phyloP scores from a whole-genome alignment of 2,888 invertebrate species.

The Drosophila nigricruria region DNA sequence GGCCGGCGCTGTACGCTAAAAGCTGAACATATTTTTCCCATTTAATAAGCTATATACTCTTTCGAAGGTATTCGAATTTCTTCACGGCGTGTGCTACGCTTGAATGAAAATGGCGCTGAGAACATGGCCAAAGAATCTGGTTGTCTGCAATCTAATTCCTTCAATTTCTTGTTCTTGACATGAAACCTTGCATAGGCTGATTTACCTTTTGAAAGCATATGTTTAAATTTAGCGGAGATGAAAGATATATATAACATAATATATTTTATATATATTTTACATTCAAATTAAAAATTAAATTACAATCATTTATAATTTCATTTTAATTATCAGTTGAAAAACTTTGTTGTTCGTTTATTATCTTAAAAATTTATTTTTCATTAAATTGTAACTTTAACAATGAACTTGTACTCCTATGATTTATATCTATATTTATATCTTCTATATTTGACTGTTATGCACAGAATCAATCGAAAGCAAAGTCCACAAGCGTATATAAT shows the following conservation, averaged over 20 bases:
- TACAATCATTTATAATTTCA: no score
- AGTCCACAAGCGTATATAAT: not conserved
- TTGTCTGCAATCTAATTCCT: not conserved
- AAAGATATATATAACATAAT: no score
- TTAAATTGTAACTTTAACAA: no score
- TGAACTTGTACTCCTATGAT: no score
- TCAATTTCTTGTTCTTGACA: not conserved
- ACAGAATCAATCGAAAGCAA: not conserved
- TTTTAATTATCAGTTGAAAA: no score
- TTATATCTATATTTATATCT: not conserved
- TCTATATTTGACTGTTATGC: not conserved
- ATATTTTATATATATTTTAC: no score
- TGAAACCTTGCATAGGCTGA: not conserved
- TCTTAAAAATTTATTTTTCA: not conserved
- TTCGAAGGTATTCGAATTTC: not conserved
- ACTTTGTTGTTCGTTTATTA: no score
- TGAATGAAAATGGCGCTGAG: not conserved
- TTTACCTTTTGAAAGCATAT: not conserved
- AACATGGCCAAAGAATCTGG: not conserved
- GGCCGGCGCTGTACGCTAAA: not conserved
- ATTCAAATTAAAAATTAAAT: no score
- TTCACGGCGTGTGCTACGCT: not conserved
- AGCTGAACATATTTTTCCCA: slow-evolving; percentile 1
- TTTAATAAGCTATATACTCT: not conserved
- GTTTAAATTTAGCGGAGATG: not conserved